Evolutionary conservation across 2,797 vertebrate genomes (phyloP), one percentile per base, ranked within the genome.

Genomic region (Taenioides sp.): DNA sequence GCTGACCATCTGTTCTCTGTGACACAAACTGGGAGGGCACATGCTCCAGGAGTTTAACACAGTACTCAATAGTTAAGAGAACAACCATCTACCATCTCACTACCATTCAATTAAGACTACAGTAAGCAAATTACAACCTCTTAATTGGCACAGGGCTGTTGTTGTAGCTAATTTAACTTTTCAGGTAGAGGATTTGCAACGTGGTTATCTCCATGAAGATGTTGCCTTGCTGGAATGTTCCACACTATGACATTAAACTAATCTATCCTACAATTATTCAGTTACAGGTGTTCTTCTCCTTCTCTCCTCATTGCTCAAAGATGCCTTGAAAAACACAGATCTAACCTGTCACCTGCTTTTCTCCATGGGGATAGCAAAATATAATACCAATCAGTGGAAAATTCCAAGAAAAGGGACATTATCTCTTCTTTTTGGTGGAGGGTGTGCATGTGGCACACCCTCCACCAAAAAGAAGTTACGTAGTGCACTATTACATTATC

Each of bases 1-100:
- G 85, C 86, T 79, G 87, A 89, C 92, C 93, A 93, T 94, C 92
- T 94, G 93, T 87, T 92, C 85, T 37, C 78, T 78, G 73, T 82
- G 88, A 87, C 89, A 87, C 91, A 85, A 86, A 91, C 88, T 90
- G 76, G 85, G 80, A 87, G 82, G 87, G 85, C 89, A 87, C 78
- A 79, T 88, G 89, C 84, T 82, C 83, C 77, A 79, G 77, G 27
- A 76, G 34, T 63, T 43, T 63, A 40, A 18, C 62, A 65, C 62
- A 25, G 14, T 14, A 65, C 20, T 43, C 60, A 37, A 34, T 62
- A 62, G 27, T 62, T 34, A 62, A 34, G 18, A 37, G 18, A 60
- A 31, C 27, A 60, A 60, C 27, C 58, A 31, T 60, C 58, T 28
- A 60, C 25, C 6, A 34, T 18, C 17, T 62, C 28, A 37, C 60